A percentile compares a stretch with the other conserved stretches of the same genome.
phyloP scores from a whole-genome alignment of 2,113 vertebrate species.

The Taurulus bubalis region DNA sequence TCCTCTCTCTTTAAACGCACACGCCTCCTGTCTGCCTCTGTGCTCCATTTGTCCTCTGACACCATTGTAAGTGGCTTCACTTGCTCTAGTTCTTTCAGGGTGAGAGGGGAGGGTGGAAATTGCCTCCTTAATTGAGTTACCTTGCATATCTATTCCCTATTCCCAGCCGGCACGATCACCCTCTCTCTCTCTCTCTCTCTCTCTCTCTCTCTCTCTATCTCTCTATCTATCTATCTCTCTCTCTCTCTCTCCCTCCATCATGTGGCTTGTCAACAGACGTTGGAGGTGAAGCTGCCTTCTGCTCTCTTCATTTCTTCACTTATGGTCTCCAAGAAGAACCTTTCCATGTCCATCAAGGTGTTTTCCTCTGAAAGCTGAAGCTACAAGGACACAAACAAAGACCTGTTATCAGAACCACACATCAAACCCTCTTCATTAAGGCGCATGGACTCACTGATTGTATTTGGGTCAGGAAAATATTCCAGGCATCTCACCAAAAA shows the following conservation, averaged over 20 bases:
- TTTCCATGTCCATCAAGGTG: conserved; percentile 1
- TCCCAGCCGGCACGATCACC: conserved; percentile 49
- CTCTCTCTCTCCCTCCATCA: conserved; percentile 33
- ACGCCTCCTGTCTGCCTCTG: conserved; percentile 20
- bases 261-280: conserved; percentile 59
- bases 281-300: conserved; percentile 54
- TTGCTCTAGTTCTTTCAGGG: conserved; percentile 71
- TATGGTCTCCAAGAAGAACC: conserved; percentile 7
- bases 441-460: background rate
- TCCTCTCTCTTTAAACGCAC: conserved; percentile 29
- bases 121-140: conserved; percentile 81
- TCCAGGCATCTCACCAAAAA: background rate
- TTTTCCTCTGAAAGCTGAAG: background rate
- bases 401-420: background rate
- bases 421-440: background rate
- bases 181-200: conserved; percentile 11
- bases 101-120: conserved; percentile 67
- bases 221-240: conserved; percentile 28
- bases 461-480: background rate
- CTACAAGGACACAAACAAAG: background rate
- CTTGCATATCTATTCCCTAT: conserved; percentile 68
- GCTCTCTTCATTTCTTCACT: conserved; percentile 52
- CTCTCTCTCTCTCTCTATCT: conserved; percentile 20
- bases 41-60: conserved; percentile 77
- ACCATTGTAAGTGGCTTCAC: conserved; percentile 63